Evolutionary conservation across 2,113 vertebrate species (phyloP).

Genomic region (Arenaria interpres): DNA sequence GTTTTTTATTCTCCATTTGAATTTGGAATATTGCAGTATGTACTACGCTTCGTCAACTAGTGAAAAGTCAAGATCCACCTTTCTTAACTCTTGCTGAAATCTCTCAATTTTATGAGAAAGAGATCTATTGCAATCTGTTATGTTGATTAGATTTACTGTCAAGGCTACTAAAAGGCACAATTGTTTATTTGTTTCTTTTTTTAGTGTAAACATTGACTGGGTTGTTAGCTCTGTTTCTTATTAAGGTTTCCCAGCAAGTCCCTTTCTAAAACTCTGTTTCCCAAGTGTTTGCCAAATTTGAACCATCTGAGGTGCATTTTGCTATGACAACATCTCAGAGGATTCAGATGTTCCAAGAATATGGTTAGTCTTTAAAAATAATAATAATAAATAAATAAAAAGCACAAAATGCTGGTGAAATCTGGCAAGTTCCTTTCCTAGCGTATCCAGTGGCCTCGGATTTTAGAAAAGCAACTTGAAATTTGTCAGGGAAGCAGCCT

Average conservation of each 20-base stretch:
- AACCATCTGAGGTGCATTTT: constrained; percentile 61
- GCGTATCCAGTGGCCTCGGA: neutral
- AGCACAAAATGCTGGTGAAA: neutral
- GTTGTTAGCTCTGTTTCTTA: constrained; percentile 56
- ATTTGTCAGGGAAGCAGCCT: neutral
- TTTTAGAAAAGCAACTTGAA: neutral
- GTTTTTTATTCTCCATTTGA: neutral
- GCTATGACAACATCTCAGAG: constrained; percentile 43
- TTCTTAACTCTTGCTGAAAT: neutral
- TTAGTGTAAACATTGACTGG: constrained; percentile 31
- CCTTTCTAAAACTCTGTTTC: constrained; percentile 42
- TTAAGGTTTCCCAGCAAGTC: constrained; percentile 45
- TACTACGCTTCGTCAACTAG: neutral
- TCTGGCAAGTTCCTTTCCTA: neutral
- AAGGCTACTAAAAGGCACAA: constrained; percentile 57
- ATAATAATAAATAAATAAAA: neutral
- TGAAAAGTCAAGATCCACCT: neutral
- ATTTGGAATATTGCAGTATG: neutral
- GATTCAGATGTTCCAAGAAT: constrained; percentile 40
- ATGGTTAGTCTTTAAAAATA: neutral
- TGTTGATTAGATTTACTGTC: constrained; percentile 51
- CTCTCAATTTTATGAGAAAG: neutral
- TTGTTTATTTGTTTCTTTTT: constrained; percentile 64
- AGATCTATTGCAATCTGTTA: constrained; percentile 52
- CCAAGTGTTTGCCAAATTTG: constrained; percentile 51